Evolutionary conservation across 2,113 vertebrate species (phyloP).

Genomic region (Thunnus thynnus): DNA sequence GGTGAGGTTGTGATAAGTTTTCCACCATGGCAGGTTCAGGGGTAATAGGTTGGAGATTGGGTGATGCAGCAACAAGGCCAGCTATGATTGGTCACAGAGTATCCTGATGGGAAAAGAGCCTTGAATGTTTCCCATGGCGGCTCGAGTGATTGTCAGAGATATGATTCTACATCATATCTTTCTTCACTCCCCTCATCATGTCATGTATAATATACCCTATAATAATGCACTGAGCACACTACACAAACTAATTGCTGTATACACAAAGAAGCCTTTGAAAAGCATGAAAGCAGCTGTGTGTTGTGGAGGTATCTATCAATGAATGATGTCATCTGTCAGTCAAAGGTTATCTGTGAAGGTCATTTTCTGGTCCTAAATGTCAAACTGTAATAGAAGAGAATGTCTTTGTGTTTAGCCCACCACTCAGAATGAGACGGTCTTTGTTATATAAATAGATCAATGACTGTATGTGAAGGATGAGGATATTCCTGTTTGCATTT

Average conservation of each 20-base stretch:
- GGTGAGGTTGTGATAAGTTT: constrained; percentile 62
- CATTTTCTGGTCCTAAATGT: constrained; percentile 57
- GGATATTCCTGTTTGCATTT: not conserved
- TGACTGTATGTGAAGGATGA: not conserved
- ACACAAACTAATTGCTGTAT: not conserved
- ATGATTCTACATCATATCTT: constrained; percentile 17
- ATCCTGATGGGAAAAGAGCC: constrained; percentile 24
- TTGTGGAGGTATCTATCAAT: constrained; percentile 7
- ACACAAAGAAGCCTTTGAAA: constrained; percentile 52
- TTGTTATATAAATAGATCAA: constrained; percentile 38
- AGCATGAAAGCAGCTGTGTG: constrained; percentile 28
- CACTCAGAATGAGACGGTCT: constrained; percentile 8
- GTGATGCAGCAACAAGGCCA: not conserved
- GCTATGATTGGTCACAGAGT: constrained; percentile 23
- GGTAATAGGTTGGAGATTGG: constrained; percentile 39
- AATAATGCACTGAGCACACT: not conserved
- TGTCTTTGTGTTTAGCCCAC: constrained; percentile 29
- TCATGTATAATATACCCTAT: constrained; percentile 12
- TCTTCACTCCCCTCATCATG: constrained; percentile 10
- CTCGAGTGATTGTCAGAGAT: constrained; percentile 13
- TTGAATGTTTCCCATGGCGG: constrained; percentile 42
- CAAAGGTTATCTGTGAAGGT: constrained; percentile 56
- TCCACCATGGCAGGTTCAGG: constrained; percentile 29
- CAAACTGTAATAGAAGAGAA: constrained; percentile 37
- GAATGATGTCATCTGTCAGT: constrained; percentile 33